Base-by-base conservation (phyloP, 1,140 invertebrate genomes). In the Dendrolimus kikuchii region DNA sequence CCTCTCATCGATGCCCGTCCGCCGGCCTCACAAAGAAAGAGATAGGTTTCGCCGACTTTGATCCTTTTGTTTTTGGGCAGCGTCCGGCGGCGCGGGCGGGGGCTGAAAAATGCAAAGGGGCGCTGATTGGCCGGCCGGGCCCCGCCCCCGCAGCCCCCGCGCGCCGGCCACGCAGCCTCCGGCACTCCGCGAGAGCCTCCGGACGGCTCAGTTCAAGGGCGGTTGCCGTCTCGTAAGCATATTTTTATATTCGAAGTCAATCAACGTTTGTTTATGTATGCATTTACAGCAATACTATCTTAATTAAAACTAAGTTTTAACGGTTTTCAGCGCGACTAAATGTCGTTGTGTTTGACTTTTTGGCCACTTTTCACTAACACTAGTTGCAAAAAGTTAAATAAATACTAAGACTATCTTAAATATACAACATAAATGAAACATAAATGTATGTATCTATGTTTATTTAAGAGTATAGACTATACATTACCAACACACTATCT, bases 21-120 rank as follows among this genome's bases (percentile, higher is more conserved):
- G 75, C 74, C 62, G 77, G 75, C 80, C 80, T 69, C 80, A 86
- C 82, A 86, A 83, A 86, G 82, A 86, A 86, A 86, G 80, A 86
- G 82, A 86, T 86, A 86, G 82, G 82, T 86, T 86, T 83, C 82
- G 78, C 76, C 75, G 78, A 81, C 78, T 85, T 83, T 83, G 81
- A 85, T 83, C 80, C 81, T 85, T 85, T 85, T 85, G 81, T 85
- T 85, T 85, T 85, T 85, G 81, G 81, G 81, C 78, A 83, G 78
- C 78, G 81, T 83, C 80, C 78, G 76, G 84, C 74, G 72, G 67
- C 68, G 74, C 76, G 76, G 81, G 81, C 78, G 81, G 77, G 78
- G 77, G 81, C 72, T 78, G 79, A 82, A 79, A 80, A 82, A 78
- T 79, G 74, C 74, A 73, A 81, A 80, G 80, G 74, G 82, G 74